Evolutionary conservation across 2,113 vertebrate species (phyloP), one percentile per base, ranked within the genome.

Genomic region (Malurus melanocephalus): DNA sequence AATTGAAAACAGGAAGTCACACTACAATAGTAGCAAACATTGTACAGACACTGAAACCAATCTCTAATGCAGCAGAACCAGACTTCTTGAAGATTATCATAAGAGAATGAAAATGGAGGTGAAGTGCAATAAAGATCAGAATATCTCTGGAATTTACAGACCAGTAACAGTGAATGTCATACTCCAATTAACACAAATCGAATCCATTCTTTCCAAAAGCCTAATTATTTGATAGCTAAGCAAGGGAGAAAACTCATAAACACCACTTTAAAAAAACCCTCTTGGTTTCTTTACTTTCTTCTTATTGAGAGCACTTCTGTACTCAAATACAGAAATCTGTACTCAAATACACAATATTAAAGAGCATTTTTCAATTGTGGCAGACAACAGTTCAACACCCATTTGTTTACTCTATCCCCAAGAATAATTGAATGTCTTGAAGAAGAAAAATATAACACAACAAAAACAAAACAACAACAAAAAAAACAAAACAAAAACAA

Each of bases 1-100:
- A 94, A 87, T 55, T 0, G 3, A 87, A 77, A 85, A 89, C 17
- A 91, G 73, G 75, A 88, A 94, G 85, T 93, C 91, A 93, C 77
- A 93, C 38, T 93, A 90, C 87, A 85, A 86, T 48, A 94, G 87
- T 85, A 85, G 91, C 88, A 92, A 96, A 96, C 60, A 62, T 76
- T 87, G 65, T 87, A 94, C 13, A 24, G 84, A 90, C 55, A 93
- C 85, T 81, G 82, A 95, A 95, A 96, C 79, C 83, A 66, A 86
- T 66, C 81, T 82, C 75, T 82, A 90, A 88, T 4, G 59, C 90
- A 94, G 90, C 67, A 95, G 91, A 95, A 94, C 84, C 87, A 94
- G 73, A 93, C 86, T 84, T 96, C 78, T 95, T 93, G 78, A 91
- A 87, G 76, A 92, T 75, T 92, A 88, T 75, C 12, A 35, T 73